phyloP scores from a whole-genome alignment of 2,113 vertebrate species.

The Junco hyemalis region DNA sequence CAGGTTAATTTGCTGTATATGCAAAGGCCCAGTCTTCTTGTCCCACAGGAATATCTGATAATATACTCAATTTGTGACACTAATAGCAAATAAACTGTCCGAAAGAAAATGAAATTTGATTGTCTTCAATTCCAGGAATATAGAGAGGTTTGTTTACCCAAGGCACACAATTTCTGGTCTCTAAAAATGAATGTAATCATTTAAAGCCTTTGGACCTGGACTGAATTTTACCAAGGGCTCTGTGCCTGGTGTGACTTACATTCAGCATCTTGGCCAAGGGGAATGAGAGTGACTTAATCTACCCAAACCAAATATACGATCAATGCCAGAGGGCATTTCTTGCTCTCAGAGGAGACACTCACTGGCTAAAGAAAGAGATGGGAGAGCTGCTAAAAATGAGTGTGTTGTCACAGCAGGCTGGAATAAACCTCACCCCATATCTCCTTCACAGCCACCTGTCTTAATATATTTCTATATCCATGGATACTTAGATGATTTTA shows the following conservation, averaged over 20 bases:
- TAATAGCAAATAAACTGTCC: not conserved
- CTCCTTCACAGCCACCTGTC: not conserved
- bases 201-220: not conserved
- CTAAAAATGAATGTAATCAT: not conserved
- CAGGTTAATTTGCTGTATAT: not conserved
- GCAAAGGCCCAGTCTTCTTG: not conserved
- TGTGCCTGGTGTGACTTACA: not conserved
- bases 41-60: not conserved
- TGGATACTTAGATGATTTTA: not conserved
- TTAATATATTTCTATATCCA: not conserved
- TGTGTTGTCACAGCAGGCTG: not conserved
- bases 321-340: not conserved
- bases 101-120: not conserved
- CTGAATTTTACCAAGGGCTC: not conserved
- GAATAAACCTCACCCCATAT: not conserved
- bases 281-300: not conserved
- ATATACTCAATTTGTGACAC: not conserved
- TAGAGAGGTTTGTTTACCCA: not conserved
- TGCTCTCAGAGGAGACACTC: not conserved
- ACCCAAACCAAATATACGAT: not conserved
- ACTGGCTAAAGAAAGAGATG: not conserved
- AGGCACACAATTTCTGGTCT: not conserved
- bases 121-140: not conserved
- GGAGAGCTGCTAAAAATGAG: not conserved
- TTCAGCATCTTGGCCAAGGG: not conserved